Base-by-base conservation (phyloP, 2,113 vertebrate genomes). In the Puffinus mauretanicus region DNA sequence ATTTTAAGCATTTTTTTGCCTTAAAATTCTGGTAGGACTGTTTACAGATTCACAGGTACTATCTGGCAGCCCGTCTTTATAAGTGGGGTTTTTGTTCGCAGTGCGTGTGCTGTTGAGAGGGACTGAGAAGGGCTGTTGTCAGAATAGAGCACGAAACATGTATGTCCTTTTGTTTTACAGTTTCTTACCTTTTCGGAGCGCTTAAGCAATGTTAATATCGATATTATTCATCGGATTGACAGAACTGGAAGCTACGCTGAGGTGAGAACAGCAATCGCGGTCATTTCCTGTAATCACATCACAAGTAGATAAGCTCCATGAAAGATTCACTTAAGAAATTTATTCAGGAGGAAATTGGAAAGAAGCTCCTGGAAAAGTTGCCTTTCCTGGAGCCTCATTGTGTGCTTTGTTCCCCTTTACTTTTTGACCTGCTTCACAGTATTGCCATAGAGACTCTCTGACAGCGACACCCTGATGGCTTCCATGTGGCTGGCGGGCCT, bases 121-220 rank as follows among this genome's bases (percentile, higher is more conserved):
- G 17, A 8, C 32, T 64, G 55, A 15, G 36, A 82, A 81, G 22
- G 8, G 5, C 17, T 2, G 0, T 38, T 67, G 22, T 76, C 11
- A 32, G 30, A 75, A 83, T 0, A 25, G 20, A 75, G 25, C 54
- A 15, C 66, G 36, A 80, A 60, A 64, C 6, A 1, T 10, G 4
- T 55, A 7, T 67, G 11, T 44, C 34, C 42, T 96, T 78, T 90
- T 89, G 24, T 71, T 93, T 92, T 95, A 2, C 96, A 99, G 99
- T 99, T 99, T 98, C 99, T 99, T 82, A 99, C 99, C 10, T 99
- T 99, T 97, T 99, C 99, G 5, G 99, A 99, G 93, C 98, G 99
- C 52, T 97, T 99, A n/a, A 98, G 98, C 51, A 99, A 99, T 96
- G 98, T 99, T 73, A 99, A 99, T 93, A 99, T 99, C 0, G 97